phyloP scores from a whole-genome alignment of 2,888 invertebrate genomes.

The Tuberolachnus salignus region DNA sequence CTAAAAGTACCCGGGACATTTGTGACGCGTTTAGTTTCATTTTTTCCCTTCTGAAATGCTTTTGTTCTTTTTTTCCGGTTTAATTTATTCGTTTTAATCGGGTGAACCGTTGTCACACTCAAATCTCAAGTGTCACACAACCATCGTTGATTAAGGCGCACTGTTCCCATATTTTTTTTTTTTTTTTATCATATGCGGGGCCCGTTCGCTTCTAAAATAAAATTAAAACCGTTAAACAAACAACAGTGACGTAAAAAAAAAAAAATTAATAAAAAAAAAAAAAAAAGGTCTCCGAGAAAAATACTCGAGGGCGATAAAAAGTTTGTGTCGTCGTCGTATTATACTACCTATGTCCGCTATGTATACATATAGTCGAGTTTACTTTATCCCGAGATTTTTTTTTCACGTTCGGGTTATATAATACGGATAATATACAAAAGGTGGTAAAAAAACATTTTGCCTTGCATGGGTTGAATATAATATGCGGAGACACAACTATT shows the following conservation, averaged over 20 bases:
- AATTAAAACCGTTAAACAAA: neutral
- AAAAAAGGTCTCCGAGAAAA: neutral
- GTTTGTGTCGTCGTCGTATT: neutral
- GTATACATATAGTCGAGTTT: no score
- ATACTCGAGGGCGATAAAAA: constrained; percentile 2
- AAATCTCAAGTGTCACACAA: constrained; percentile 9
- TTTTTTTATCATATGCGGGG: neutral
- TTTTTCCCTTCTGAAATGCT: neutral
- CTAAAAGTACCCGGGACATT: neutral
- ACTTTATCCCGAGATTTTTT: no score
- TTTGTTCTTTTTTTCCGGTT: neutral
- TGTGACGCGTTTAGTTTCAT: neutral
- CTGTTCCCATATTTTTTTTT: neutral
- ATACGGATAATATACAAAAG: no score
- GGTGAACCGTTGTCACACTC: neutral
- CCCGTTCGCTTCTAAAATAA: neutral
- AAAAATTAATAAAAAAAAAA: no score
- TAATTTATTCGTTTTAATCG: constrained; percentile 18
- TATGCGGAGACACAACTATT: no score
- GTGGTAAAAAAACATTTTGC: no score
- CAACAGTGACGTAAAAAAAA: neutral
- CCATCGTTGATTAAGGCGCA: neutral
- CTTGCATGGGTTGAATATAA: no score
- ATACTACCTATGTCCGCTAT: no score
- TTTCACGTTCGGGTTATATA: no score